Evolutionary conservation across 2,113 vertebrate genomes (phyloP).

Genomic region (Psammodynastes pulverulentus): DNA sequence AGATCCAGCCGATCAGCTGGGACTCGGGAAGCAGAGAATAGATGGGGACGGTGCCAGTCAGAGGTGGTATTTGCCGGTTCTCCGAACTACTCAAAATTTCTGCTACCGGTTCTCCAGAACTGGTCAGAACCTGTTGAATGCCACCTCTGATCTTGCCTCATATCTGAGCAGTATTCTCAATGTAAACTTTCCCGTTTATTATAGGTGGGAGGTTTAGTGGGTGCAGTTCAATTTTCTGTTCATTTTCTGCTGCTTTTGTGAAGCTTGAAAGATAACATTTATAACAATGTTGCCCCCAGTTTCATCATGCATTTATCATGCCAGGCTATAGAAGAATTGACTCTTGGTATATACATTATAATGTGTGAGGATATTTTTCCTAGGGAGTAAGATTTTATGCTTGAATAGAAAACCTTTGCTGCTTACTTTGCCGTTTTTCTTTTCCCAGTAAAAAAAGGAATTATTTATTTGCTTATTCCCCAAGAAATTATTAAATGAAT

Average conservation of each 20-base stretch:
- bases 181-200: background rate
- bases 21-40: no score
- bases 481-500: conserved; percentile 15
- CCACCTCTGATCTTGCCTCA: background rate
- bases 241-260: conserved; percentile 9
- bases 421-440: conserved; percentile 3
- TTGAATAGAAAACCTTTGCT: conserved; percentile 9
- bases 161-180: background rate
- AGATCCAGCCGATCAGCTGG: no score
- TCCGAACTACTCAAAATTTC: no score
- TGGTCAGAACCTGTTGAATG: no score
- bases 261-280: conserved; percentile 3
- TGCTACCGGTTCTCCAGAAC: no score
- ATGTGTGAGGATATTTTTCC: background rate
- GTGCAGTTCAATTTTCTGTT: conserved; percentile 1
- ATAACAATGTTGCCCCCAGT: conserved; percentile 15
- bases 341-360: background rate
- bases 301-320: background rate
- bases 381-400: background rate
- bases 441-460: background rate
- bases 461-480: conserved; percentile 12
- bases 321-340: background rate
- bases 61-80: no score
- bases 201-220: background rate
- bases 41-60: no score